Conservation (phyloP, 2,113 vertebrate species). For the Alethe diademata region DNA sequence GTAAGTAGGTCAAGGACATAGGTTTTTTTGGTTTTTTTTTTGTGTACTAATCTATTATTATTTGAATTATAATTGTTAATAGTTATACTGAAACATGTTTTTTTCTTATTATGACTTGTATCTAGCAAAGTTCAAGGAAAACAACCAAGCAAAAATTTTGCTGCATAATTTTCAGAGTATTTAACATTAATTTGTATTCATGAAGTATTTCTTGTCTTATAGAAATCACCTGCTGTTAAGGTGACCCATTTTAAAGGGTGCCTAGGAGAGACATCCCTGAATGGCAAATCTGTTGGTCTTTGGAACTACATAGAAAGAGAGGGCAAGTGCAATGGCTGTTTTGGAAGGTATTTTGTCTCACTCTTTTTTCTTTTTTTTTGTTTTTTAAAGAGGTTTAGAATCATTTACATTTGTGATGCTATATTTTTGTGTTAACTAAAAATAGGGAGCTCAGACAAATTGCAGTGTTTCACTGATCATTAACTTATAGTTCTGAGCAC, state of each 20-base stretch:
- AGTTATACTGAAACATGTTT: neutral
- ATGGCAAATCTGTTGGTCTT: slow-evolving; percentile 86
- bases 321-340: slow-evolving; percentile 88
- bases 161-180: neutral
- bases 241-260: slow-evolving; percentile 88
- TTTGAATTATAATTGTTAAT: neutral
- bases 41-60: neutral
- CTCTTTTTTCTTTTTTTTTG: neutral
- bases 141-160: neutral
- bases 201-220: neutral
- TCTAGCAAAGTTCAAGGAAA: neutral
- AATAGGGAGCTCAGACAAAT: neutral
- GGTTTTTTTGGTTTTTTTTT: neutral
- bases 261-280: slow-evolving; percentile 84
- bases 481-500: neutral
- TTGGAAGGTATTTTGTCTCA: slow-evolving; percentile 80
- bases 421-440: neutral
- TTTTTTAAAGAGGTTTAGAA: neutral
- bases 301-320: slow-evolving; percentile 90
- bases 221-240: slow-evolving; percentile 82
- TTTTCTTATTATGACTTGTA: neutral
- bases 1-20: neutral
- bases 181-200: neutral
- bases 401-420: neutral
- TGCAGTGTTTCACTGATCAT: neutral